Base-by-base conservation (phyloP, 53 echinoderm and acorn worm species). In the Luidia sarsii region DNA sequence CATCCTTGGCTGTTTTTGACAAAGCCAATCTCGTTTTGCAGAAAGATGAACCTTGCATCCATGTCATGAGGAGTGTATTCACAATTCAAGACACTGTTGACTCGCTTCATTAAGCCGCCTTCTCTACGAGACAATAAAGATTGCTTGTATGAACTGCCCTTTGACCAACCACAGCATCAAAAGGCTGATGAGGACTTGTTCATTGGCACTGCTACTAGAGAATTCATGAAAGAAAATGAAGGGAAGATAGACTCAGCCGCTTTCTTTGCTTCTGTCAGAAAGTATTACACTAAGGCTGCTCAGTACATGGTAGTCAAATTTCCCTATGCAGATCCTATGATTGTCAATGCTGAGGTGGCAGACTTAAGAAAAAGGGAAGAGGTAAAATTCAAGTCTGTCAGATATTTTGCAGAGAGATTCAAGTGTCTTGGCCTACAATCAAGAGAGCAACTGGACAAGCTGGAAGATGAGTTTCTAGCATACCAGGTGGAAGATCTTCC, bases 291-390 rank as follows among this genome's bases (percentile, higher is more conserved):
- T n/a, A n/a, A n/a, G n/a, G n/a, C n/a, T n/a, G n/a, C n/a, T n/a
- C n/a, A n/a, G n/a, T 33, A 65, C 46, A 79, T 64, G 64, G 69
- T 79, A 22, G 79, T 61, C 45, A 36, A 77, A 29, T 66, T n/a
- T n/a, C n/a, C n/a, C n/a, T n/a, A n/a, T n/a, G n/a, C n/a, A n/a
- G n/a, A n/a, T n/a, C n/a, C n/a, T n/a, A n/a, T 77, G 56, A 56
- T 86, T 60, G 67, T 59, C 33, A 79, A 86, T 86, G 87, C 87
- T 33, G 16, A 80, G 80, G 68, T 68, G 22, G 80, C 80, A 48
- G 80, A 86, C 68, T 33, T 50, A 30, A 69, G 55, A 36, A 80
- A 49, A 61, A 27, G 49, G 28, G 60, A 68, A 63, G 43, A 48
- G 25, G 49, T 80, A 41, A 48, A 59, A 11, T 79, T 80, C 51